Conservation (phyloP, 2,113 vertebrate genomes). For the Nannobrachium achirus region DNA sequence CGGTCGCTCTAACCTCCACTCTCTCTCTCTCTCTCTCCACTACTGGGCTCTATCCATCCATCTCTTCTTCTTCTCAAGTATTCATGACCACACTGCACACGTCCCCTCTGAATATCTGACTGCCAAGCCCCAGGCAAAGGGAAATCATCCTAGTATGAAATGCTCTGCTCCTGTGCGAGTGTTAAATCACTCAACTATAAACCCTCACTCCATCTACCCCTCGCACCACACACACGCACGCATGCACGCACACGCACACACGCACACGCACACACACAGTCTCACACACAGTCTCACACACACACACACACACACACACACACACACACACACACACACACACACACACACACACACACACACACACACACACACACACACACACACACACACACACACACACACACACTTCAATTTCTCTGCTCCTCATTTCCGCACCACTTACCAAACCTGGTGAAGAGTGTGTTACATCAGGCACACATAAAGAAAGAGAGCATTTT, state of each 20-base stretch:
- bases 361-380: too few species aligned
- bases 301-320: too few species aligned
- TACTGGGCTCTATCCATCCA: conserved; percentile 38
- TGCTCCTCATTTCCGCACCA: conserved; percentile 35
- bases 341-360: too few species aligned
- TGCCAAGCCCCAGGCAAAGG: conserved; percentile 57
- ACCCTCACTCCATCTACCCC: conserved; percentile 27
- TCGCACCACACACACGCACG: conserved; percentile 1
- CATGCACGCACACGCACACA: too few species aligned
- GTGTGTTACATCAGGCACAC: conserved; percentile 17
- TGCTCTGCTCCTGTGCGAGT: conserved; percentile 41
- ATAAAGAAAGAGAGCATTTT: not conserved
- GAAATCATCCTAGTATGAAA: conserved; percentile 69
- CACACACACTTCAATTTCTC: conserved; percentile 11
- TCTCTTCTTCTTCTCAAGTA: conserved; percentile 63
- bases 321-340: too few species aligned
- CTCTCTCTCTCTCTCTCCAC: conserved; percentile 33
- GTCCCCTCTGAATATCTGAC: conserved; percentile 67
- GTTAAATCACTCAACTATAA: conserved; percentile 54
- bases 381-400: not conserved
- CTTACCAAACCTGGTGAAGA: conserved; percentile 22
- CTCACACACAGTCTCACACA: too few species aligned
- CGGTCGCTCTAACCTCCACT: conserved; percentile 18
- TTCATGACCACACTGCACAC: conserved; percentile 67
- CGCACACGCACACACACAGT: too few species aligned